These are phyloP conservation scores for Carcharodon carcharias DNA, from an alignment of 2,797 vertebrate genomes.

Conservation along the genomic window DNA sequence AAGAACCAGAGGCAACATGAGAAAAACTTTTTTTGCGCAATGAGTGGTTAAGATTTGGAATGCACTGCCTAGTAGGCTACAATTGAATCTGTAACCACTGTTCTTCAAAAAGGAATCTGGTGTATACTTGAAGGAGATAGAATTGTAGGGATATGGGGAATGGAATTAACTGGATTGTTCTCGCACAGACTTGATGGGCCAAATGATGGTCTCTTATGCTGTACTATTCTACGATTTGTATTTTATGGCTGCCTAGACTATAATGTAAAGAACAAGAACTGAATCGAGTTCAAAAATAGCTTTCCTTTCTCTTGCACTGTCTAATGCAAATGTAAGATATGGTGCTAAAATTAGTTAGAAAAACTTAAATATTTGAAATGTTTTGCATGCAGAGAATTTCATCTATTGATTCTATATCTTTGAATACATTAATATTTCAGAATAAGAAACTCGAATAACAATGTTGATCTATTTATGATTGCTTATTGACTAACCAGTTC, in stretches of 20 bases:
- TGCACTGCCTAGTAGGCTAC: not conserved
- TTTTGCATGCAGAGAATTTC: not conserved
- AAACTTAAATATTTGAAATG: not conserved
- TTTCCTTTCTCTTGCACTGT: not conserved
- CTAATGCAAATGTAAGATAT: not conserved
- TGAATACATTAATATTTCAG: not conserved
- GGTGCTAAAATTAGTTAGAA: not conserved
- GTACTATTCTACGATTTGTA: not conserved
- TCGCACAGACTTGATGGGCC: not conserved
- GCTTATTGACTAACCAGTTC: not conserved
- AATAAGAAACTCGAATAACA: not conserved
- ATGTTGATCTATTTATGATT: not conserved
- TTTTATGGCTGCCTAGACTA: not conserved
- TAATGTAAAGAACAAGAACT: not conserved
- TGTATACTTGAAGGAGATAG: not conserved
- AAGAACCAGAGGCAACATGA: not conserved
- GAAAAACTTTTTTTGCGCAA: not conserved
- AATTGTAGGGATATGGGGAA: not conserved
- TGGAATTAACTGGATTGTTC: not conserved
- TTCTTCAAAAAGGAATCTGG: not conserved
- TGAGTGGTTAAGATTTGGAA: not conserved
- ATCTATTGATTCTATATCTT: not conserved
- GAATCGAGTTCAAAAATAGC: not conserved
- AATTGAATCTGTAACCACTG: not conserved
- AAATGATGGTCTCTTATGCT: not conserved